These are phyloP conservation scores for Platichthys flesus DNA, from an alignment of 2,113 vertebrate genomes.

Conservation along the genomic window DNA sequence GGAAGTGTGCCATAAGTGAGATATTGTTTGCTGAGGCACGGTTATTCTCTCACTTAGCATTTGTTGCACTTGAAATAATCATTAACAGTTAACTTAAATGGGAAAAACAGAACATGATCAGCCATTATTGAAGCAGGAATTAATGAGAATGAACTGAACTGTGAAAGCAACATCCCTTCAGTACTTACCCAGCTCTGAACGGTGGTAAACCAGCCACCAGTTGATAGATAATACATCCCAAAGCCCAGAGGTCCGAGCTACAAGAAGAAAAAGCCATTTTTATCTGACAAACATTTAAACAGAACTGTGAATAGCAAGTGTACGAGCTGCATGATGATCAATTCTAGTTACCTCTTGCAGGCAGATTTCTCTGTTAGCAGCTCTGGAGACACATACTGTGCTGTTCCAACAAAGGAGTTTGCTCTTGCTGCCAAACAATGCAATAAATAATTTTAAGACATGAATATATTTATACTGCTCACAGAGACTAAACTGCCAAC, in stretches of 20 bases:
- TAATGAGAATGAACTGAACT: constrained; percentile 8
- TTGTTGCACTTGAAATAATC: constrained; percentile 2
- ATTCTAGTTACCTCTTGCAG: constrained; percentile 91
- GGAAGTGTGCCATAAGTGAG: constrained; percentile 1
- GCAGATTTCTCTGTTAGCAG: constrained; percentile 98
- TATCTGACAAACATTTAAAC: constrained; percentile 3
- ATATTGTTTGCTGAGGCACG: background rate
- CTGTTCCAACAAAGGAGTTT: constrained; percentile 98
- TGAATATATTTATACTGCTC: background rate
- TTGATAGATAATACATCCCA: constrained; percentile 99
- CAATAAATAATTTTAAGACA: constrained; percentile 5
- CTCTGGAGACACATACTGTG: constrained; percentile 98
- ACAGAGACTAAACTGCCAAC: background rate
- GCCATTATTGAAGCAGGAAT: background rate
- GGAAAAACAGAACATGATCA: background rate
- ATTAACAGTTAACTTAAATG: background rate
- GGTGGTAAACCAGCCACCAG: constrained; percentile 98
- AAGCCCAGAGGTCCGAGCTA: constrained; percentile 97
- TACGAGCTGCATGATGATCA: background rate
- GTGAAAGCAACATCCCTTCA: background rate
- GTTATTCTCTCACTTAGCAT: background rate
- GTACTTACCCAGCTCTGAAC: constrained; percentile 95
- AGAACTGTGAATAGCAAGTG: background rate
- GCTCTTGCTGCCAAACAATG: constrained; percentile 87
- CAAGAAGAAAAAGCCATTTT: background rate